phyloP scores from a whole-genome alignment of 2,113 vertebrate species.

The Oncorhynchus mykiss region DNA sequence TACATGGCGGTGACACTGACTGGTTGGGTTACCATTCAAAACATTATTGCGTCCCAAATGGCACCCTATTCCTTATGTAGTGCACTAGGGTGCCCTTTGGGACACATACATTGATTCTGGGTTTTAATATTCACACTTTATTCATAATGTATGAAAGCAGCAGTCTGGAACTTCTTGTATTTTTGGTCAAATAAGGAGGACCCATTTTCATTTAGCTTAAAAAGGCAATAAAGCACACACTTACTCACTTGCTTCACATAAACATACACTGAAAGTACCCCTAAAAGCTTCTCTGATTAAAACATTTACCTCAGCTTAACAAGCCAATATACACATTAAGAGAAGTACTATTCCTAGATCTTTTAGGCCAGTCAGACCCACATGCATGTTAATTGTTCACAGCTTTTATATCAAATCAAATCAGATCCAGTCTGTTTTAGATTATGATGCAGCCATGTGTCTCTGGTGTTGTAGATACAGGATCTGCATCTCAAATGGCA shows the following conservation, averaged over 20 bases:
- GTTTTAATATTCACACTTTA: constrained; percentile 22
- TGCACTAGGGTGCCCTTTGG: too few relatives aligned
- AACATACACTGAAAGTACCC: constrained; percentile 39
- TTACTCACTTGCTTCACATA: neutral
- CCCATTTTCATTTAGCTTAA: constrained; percentile 6
- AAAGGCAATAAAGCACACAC: constrained; percentile 35
- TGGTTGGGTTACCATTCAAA: neutral
- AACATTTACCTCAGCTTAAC: constrained; percentile 21
- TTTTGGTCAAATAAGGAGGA: constrained; percentile 13
- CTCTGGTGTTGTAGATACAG: constrained; percentile 30
- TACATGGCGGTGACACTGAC: neutral
- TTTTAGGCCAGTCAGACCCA: constrained; percentile 45
- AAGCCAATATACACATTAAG: constrained; percentile 25
- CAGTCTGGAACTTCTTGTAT: neutral
- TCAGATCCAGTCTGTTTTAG: constrained; percentile 59
- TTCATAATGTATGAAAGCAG: constrained; percentile 17
- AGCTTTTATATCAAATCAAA: constrained; percentile 45
- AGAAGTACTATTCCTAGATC: constrained; percentile 53
- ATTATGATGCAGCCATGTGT: constrained; percentile 54
- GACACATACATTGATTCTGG: neutral
- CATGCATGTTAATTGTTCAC: constrained; percentile 66
- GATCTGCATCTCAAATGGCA: constrained; percentile 24
- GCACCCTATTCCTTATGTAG: too few relatives aligned
- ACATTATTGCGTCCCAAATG: neutral
- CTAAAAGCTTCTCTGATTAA: constrained; percentile 63